Base-by-base conservation (phyloP, 2,888 invertebrate genomes). In the Stegophylla sp. region DNA sequence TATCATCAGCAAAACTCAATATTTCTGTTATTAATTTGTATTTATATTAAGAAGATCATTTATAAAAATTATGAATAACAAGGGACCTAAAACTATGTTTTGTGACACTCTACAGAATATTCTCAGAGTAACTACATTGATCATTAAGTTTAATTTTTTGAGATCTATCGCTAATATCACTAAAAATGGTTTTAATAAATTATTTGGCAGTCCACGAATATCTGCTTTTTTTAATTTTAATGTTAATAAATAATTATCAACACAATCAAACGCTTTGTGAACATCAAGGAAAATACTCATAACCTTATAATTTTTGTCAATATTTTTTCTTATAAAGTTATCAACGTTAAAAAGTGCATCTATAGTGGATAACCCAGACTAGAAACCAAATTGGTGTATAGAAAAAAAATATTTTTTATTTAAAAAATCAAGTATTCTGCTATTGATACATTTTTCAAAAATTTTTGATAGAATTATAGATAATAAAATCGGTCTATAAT, bases 11-110 rank as follows among this genome's bases (percentile, higher is more conserved):
- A 34, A 28, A 63, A 17, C 63, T 63, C 13, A 28, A 17, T 28
- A 63, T 34, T 28, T 63, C 15, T 28, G 63, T 63, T 15, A 28
- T 34, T 28, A 28, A 34, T 63, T 34, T 28, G 3, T 63, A 17
- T 63, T 28, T 28, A 63, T 63, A 17, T 17, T 53, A 20, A 53
- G 7, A 20, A 63, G 63, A 63, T 63, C 63, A 63, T 63, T 28
- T 63, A 34, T 63, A 63, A 63, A 63, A 63, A 63, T 20, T 63
- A 63, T 63, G 17, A 63, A 63, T 63, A 34, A 63, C 28, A 34
- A 63, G n/a, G 28, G 28, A 34, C 63, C 63, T 63, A 63, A 17
- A 1, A 59, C 59, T 59, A 26, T 59, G 9, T 26, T 26, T 28
- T 59, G 59, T 7, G 23, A 20, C 15, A 59, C 63, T 28, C 63